Evolutionary conservation across 2,797 vertebrate genomes (phyloP), one percentile per base, ranked within the genome.

Genomic region (Echeneis naucrates): DNA sequence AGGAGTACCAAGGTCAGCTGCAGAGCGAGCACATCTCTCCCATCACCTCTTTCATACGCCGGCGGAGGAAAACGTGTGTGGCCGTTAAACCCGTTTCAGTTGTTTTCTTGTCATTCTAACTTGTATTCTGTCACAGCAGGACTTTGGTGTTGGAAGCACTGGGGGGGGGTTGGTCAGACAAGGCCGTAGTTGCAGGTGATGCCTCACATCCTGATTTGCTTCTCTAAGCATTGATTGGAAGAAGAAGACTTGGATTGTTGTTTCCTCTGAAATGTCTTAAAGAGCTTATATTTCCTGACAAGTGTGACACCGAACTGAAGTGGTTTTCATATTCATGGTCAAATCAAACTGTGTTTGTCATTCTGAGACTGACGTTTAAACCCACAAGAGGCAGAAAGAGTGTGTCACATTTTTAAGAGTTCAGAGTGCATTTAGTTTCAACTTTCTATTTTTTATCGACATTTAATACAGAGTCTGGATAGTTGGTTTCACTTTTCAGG

Each of bases 1-100:
- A 71, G 68, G 61, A 81, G 65, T 64, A 69, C 48, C 40, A 35
- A 68, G 85, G 79, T 90, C 82, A 86, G 75, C 32, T 68, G 16
- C 26, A 44, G 69, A 45, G 50, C 9, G 19, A 68, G 62, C 40
- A 47, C 66, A 54, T 54, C 54, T 56, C 55, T 19, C 50, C 58
- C 53, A 51, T 82, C 68, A 68, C 42, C 51, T 66, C 70, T 65
- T 44, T 55, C 38, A 63, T 53, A 50, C 62, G 61, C 66, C 48
- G 52, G 30, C 21, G 23, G 11, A 38, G 61, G 45, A n/a, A 70
- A 65, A 63, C 3, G 6, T 40, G 27, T 13, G 8, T 45, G 30
- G 68, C 52, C 26, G 27, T 72, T 48, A 10, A 65, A 64, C 13
- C n/a, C 32, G 52, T 59, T 40, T 14, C 52, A 4, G 5, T 71